Evolutionary conservation across 2,113 vertebrate species (phyloP).

Genomic region (Leucopsar rothschildi): DNA sequence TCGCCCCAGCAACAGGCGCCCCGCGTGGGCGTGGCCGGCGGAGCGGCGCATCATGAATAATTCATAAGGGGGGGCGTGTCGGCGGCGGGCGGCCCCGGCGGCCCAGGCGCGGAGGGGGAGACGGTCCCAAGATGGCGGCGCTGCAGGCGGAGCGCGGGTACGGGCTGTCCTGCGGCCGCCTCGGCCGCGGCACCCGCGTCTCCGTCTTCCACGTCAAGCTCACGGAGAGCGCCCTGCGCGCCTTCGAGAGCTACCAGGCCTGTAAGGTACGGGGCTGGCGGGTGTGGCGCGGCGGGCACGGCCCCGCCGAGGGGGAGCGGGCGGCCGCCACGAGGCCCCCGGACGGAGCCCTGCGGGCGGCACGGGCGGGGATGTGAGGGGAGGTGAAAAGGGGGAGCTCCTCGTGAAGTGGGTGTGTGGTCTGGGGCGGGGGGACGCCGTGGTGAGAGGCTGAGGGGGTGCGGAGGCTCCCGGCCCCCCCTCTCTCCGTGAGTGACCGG

Average conservation of each 20-base stretch:
- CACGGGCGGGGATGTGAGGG: neutral
- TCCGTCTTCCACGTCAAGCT: conserved; percentile 95
- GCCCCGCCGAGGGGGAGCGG: neutral
- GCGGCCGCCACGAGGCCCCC: neutral
- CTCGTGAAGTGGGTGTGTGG: neutral
- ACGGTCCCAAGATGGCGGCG: conserved; percentile 96
- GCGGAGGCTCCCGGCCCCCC: neutral
- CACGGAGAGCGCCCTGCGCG: conserved; percentile 90
- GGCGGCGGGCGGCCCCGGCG: conserved; percentile 57
- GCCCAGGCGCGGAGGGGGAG: conserved; percentile 73
- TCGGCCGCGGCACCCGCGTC: conserved; percentile 87
- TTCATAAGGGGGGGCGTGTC: conserved; percentile 56
- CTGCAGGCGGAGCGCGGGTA: conserved; percentile 94
- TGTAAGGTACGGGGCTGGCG: conserved; percentile 79
- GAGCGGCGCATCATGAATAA: conserved; percentile 72
- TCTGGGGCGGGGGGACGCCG: neutral
- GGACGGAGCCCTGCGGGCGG: neutral
- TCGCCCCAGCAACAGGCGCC: conserved; percentile 23
- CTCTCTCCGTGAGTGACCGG: neutral
- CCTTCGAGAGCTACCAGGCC: conserved; percentile 88
- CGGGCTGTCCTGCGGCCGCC: conserved; percentile 94
- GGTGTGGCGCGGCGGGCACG: neutral
- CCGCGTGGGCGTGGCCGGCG: neutral
- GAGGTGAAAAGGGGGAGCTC: neutral
- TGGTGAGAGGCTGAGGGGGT: neutral